Percentiles rank a stretch among this genome's conserved stretches.
phyloP scores from a whole-genome alignment of 37 sponge, comb jelly and placozoan genomes.

The Crambe crambe region DNA sequence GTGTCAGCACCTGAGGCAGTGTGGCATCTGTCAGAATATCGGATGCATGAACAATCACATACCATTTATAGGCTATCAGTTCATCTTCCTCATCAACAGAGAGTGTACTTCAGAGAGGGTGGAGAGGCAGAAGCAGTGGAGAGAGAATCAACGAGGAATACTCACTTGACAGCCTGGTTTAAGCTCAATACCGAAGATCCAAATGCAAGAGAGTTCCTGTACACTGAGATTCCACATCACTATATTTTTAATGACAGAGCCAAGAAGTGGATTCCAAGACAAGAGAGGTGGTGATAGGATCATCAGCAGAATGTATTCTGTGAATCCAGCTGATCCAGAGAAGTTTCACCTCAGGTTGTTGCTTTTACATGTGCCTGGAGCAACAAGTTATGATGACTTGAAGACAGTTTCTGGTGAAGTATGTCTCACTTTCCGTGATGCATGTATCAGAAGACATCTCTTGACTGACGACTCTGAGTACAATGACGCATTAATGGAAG shows the following conservation, averaged over 20 bases:
- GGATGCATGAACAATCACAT: slow-evolving; percentile 6
- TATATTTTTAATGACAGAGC: background rate
- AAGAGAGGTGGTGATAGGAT: slow-evolving; percentile 11
- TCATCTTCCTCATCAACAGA: background rate
- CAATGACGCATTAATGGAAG: background rate
- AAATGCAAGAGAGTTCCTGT: background rate
- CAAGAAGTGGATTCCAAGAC: background rate
- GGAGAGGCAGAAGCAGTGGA: background rate
- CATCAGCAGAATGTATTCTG: slow-evolving; percentile 10
- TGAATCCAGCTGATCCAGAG: background rate
- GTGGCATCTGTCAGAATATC: background rate
- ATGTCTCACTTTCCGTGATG: background rate
- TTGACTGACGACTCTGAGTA: background rate
- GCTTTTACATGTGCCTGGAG: background rate
- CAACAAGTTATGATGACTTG: background rate
- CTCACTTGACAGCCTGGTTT: slow-evolving; percentile 1
- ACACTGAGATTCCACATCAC: background rate
- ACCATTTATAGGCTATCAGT: background rate
- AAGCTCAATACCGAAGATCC: background rate
- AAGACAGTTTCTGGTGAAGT: background rate
- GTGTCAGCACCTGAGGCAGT: background rate
- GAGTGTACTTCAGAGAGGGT: background rate
- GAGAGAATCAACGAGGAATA: background rate
- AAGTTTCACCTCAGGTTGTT: slow-evolving; percentile 17
- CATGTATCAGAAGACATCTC: background rate